Percentiles rank a stretch among this genome's conserved stretches.
phyloP scores from a whole-genome alignment of 2,888 invertebrate species.

The Germaria angustata region DNA sequence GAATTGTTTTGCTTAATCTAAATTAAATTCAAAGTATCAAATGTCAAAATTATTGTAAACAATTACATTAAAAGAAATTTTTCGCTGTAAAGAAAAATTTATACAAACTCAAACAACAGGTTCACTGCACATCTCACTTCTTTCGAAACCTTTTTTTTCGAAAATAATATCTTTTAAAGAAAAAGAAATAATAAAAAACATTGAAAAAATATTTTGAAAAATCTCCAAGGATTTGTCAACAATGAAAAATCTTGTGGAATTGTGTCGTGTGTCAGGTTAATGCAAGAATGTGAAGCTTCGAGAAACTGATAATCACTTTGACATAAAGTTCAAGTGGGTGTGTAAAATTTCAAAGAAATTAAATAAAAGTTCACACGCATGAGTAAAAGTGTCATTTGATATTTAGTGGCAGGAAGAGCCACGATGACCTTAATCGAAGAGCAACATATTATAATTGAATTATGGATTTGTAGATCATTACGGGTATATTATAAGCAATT shows the following conservation, averaged over 20 bases:
- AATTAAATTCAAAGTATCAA: slow-evolving; percentile 78
- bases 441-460: neutral
- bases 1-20: slow-evolving; percentile 63
- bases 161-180: slow-evolving; percentile 32
- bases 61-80: slow-evolving; percentile 63
- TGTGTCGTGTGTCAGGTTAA: slow-evolving; percentile 19
- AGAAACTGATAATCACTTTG: slow-evolving; percentile 1
- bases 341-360: slow-evolving; percentile 5
- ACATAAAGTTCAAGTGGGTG: slow-evolving; percentile 2
- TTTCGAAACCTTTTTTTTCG: neutral
- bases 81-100: neutral
- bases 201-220: slow-evolving; percentile 22
- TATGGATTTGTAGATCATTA: neutral
- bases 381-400: neutral
- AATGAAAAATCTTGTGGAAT: slow-evolving; percentile 22
- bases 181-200: too few species aligned
- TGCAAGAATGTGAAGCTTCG: neutral
- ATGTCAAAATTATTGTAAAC: slow-evolving; percentile 73
- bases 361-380: slow-evolving; percentile 16
- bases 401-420: neutral
- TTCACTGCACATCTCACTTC: neutral
- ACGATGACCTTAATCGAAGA: neutral
- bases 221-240: slow-evolving; percentile 58
- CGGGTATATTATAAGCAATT: too few species aligned
- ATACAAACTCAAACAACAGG: neutral